A percentile compares a stretch with the other conserved stretches of the same genome.
Evolutionary conservation across 1,140 invertebrate species (phyloP).

Genomic region (Euura lappo): DNA sequence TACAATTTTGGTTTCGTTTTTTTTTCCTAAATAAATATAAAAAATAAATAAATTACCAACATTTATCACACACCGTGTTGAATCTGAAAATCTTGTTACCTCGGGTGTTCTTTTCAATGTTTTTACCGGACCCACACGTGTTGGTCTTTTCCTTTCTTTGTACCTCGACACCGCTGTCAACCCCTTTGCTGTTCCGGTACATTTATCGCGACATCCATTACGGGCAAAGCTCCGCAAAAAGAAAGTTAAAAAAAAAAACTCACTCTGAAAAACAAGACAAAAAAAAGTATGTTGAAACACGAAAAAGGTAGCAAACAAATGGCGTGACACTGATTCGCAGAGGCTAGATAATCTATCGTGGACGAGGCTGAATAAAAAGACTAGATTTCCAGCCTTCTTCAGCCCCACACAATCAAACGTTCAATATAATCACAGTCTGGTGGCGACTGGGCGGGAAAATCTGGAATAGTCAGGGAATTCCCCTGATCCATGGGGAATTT

Average conservation of each 20-base stretch:
- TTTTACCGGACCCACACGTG: not conserved
- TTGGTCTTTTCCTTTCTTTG: not conserved
- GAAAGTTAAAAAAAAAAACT: too few species aligned
- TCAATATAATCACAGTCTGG: too few species aligned
- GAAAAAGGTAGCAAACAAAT: not conserved
- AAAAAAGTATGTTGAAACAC: not conserved
- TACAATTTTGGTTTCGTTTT: not conserved
- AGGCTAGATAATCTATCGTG: not conserved
- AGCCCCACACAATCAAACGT: too few species aligned
- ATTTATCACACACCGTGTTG: not conserved
- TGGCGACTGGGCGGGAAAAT: too few species aligned
- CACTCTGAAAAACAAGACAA: not conserved
- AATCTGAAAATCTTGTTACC: not conserved
- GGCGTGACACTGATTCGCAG: not conserved
- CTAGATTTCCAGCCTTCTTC: too few species aligned
- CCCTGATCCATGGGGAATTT: too few species aligned
- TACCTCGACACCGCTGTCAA: not conserved
- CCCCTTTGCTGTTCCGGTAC: slow-evolving; percentile 2
- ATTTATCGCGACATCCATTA: slow-evolving; percentile 7
- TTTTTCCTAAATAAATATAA: not conserved
- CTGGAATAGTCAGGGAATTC: too few species aligned
- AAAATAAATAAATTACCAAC: not conserved
- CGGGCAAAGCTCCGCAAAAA: not conserved
- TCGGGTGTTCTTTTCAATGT: not conserved
- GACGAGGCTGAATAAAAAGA: too few species aligned